These are phyloP conservation scores for Syrrhaptes paradoxus DNA, from an alignment of 2,113 vertebrate genomes.

Conservation along the genomic window DNA sequence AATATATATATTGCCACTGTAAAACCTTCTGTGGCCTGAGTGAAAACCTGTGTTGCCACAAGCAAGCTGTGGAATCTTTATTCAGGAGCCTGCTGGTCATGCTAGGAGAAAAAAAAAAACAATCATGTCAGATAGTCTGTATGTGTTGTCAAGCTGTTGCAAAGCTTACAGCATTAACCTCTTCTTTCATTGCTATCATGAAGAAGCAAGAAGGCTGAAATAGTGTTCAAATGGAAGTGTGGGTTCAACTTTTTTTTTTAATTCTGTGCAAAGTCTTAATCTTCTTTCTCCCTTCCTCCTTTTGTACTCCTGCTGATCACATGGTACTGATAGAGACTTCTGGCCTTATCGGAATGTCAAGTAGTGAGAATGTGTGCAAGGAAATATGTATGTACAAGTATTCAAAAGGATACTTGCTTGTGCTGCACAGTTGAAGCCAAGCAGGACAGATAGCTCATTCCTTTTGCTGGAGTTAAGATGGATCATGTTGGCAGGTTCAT, in stretches of 20 bases:
- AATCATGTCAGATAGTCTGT: not conserved
- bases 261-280: not conserved
- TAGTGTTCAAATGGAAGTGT: not conserved
- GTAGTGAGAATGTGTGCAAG: not conserved
- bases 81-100: not conserved
- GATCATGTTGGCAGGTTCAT: not conserved
- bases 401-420: not conserved
- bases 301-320: not conserved
- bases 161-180: not conserved
- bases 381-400: fast-evolving
- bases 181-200: not conserved
- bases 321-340: not conserved
- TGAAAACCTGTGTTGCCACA: not conserved
- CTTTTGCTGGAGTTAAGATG: not conserved
- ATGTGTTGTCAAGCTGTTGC: not conserved
- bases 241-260: not conserved
- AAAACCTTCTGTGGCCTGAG: not conserved
- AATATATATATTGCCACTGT: not conserved
- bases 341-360: not conserved
- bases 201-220: not conserved
- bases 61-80: not conserved
- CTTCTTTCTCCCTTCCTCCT: not conserved
- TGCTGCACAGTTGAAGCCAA: not conserved
- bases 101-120: not conserved
- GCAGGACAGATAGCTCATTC: not conserved